Conservation (phyloP, 2,888 invertebrate genomes). For the Melanotus villosus region DNA sequence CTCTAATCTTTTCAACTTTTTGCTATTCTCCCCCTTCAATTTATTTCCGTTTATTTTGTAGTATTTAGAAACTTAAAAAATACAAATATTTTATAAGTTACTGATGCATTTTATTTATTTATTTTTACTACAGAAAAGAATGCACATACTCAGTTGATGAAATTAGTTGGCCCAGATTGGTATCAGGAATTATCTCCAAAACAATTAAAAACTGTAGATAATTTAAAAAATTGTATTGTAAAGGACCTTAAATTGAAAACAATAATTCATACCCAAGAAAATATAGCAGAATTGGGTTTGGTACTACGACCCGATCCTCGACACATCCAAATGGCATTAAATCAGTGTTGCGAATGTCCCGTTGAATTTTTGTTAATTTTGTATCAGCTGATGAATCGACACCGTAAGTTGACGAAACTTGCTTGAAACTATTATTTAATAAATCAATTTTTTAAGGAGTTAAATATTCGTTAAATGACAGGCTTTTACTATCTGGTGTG, state of each 20-base stretch:
- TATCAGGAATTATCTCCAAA: constrained; percentile 64
- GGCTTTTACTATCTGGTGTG: constrained; percentile 64
- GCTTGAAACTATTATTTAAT: neutral
- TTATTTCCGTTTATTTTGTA: too few species aligned
- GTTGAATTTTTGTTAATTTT: constrained; percentile 65
- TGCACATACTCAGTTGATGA: constrained; percentile 46
- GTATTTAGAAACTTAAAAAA: too few species aligned
- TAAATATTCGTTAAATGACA: constrained; percentile 63
- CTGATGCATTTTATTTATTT: too few species aligned
- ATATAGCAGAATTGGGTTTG: constrained; percentile 60
- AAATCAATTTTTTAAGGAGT: constrained; percentile 45
- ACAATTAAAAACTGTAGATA: constrained; percentile 59
- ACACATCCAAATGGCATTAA: constrained; percentile 58
- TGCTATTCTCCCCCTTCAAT: too few species aligned
- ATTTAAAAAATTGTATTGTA: constrained; percentile 53
- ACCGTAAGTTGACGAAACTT: constrained; percentile 50
- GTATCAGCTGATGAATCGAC: constrained; percentile 62
- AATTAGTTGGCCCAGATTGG: constrained; percentile 62
- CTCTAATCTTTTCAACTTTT: too few species aligned
- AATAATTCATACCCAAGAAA: constrained; percentile 57
- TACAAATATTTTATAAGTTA: too few species aligned
- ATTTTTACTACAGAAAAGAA: constrained; percentile 43
- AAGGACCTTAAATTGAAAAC: constrained; percentile 55
- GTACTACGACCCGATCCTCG: constrained; percentile 56
- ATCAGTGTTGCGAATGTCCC: constrained; percentile 59